Evolutionary conservation across 2,797 vertebrate genomes (phyloP).

Genomic region (Melanotaenia parkinsoni): DNA sequence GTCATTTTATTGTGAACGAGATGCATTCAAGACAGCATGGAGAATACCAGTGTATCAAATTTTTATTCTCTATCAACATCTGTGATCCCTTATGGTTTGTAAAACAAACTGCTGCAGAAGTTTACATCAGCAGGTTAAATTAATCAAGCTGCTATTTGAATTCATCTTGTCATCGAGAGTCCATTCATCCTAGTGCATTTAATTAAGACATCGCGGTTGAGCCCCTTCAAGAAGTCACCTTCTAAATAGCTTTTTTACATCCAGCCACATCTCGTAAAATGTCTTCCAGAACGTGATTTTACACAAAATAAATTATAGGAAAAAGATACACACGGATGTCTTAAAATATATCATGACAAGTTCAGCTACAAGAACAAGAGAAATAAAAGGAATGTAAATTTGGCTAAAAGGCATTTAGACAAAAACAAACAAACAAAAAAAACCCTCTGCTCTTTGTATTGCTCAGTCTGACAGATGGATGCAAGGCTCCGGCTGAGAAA

Average conservation of each 20-base stretch:
- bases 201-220: constrained; percentile 46
- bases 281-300: constrained; percentile 57
- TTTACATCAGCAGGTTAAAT: constrained; percentile 27
- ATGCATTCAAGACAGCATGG: constrained; percentile 29
- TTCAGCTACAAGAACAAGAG: constrained; percentile 31
- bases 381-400: constrained; percentile 40
- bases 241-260: constrained; percentile 13
- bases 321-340: constrained; percentile 31
- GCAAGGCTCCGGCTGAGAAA: constrained; percentile 4
- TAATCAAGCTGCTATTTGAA: constrained; percentile 52
- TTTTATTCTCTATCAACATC: constrained; percentile 70
- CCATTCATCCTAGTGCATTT: constrained; percentile 29
- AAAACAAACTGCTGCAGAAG: constrained; percentile 41
- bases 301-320: constrained; percentile 78
- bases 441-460: constrained; percentile 2
- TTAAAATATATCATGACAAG: constrained; percentile 14
- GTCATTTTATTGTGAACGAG: background rate
- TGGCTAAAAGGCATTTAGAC: constrained; percentile 33
- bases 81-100: constrained; percentile 73
- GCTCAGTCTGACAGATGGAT: constrained; percentile 6
- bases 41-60: constrained; percentile 45
- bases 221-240: constrained; percentile 32
- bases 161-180: constrained; percentile 47
- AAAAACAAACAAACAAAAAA: background rate
- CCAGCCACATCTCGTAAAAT: constrained; percentile 25